These are phyloP conservation scores for Xiphophorus hellerii DNA, from an alignment of 2,113 vertebrate genomes.

Conservation along the genomic window DNA sequence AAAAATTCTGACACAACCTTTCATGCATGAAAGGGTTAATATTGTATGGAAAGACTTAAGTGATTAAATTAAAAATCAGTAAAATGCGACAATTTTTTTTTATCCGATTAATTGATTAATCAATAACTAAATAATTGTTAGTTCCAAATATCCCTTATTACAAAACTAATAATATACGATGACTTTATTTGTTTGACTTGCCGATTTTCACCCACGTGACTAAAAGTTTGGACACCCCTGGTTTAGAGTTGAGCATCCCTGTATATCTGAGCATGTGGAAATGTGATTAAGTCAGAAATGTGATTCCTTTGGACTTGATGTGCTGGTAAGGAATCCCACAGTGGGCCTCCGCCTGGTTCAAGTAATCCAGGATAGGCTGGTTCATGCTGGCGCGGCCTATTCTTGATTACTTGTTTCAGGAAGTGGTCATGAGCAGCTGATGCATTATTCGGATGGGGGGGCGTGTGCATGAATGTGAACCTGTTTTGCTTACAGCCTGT, in stretches of 20 bases:
- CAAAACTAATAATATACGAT: no score
- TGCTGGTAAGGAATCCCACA: slow-evolving; percentile 17
- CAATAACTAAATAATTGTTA: no score
- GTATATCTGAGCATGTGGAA: slow-evolving; percentile 27
- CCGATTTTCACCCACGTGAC: no score
- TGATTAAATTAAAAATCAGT: no score
- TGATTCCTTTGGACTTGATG: slow-evolving; percentile 33
- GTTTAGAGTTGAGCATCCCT: not conserved
- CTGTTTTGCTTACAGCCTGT: not conserved
- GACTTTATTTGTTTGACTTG: no score
- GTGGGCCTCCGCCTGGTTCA: slow-evolving; percentile 86
- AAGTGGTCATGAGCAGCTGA: slow-evolving; percentile 64
- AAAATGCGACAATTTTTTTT: no score
- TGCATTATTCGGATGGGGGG: not conserved
- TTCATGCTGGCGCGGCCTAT: slow-evolving; percentile 87
- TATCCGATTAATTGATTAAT: no score
- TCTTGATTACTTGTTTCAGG: slow-evolving; percentile 97
- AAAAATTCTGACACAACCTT: no score
- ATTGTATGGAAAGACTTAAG: no score
- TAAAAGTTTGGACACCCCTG: no score
- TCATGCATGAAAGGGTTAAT: no score
- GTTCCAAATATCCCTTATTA: no score
- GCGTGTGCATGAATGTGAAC: not conserved
- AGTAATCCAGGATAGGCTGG: slow-evolving; percentile 99
- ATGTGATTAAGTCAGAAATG: slow-evolving; percentile 51